A percentile compares a stretch with the other conserved stretches of the same genome.
Evolutionary conservation across 2,113 vertebrate species (phyloP).

Genomic region (Todiramphus saurophagus): DNA sequence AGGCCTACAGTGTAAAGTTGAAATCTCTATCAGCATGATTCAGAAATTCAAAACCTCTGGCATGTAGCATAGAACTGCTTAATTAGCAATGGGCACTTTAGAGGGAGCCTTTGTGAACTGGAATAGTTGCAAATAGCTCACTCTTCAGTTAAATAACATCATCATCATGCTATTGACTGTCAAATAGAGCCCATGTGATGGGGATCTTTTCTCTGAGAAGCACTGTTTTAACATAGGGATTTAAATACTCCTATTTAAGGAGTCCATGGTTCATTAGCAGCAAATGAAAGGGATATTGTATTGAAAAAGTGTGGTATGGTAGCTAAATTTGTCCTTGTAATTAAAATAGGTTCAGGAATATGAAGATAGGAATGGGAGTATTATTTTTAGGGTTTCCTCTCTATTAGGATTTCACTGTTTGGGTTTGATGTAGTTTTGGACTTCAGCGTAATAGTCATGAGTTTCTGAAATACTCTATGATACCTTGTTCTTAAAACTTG

Average conservation of each 20-base stretch:
- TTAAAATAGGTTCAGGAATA: neutral
- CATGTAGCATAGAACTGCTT: neutral
- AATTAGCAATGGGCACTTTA: neutral
- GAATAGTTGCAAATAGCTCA: neutral
- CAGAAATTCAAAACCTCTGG: neutral
- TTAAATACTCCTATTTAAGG: neutral
- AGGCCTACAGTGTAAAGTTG: neutral
- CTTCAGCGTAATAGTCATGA: neutral
- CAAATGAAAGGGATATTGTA: neutral
- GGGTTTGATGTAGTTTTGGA: neutral
- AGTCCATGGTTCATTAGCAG: neutral
- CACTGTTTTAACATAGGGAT: neutral
- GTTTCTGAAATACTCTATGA: neutral
- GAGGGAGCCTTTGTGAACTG: neutral
- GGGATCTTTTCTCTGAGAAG: neutral
- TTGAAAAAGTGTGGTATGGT: neutral
- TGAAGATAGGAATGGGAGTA: neutral
- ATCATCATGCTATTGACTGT: neutral
- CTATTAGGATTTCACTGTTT: neutral
- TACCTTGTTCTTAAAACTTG: neutral
- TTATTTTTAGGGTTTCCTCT: neutral
- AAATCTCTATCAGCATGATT: neutral
- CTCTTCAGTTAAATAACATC: neutral
- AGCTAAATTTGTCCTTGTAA: neutral
- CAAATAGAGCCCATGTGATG: neutral